Evolutionary conservation across 2,113 vertebrate genomes (phyloP).

Genomic region (Ciconia boyciana): DNA sequence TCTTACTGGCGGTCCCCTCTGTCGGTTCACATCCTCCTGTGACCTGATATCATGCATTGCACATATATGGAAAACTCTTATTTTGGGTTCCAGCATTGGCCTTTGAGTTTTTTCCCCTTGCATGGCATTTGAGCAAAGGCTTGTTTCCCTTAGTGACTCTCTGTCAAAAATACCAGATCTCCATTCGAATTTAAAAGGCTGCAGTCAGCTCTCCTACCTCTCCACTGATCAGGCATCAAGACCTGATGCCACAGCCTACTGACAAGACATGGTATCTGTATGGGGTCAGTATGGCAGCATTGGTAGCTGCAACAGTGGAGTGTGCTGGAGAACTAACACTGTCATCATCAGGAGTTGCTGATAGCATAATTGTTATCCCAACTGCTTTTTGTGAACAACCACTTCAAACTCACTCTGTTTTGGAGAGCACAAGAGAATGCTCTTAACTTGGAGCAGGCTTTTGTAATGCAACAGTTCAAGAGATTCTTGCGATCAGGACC

Average conservation of each 20-base stretch:
- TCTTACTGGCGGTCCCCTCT: background rate
- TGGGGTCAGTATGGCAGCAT: background rate
- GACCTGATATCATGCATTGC: background rate
- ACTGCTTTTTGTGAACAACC: background rate
- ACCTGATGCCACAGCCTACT: fast-evolving
- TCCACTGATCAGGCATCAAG: background rate
- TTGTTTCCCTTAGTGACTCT: background rate
- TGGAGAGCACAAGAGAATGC: background rate
- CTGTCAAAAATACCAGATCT: background rate
- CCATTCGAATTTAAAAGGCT: background rate
- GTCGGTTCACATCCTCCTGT: fast-evolving
- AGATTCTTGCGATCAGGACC: background rate
- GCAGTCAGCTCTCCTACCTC: background rate
- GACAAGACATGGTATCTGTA: background rate
- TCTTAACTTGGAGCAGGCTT: background rate
- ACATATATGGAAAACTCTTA: background rate
- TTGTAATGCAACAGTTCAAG: background rate
- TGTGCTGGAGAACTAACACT: background rate
- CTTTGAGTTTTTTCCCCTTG: background rate
- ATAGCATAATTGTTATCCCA: background rate
- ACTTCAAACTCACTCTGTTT: background rate
- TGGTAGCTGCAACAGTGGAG: background rate
- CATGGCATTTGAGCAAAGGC: background rate
- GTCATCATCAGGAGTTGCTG: background rate
- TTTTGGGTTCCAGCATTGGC: background rate